These are phyloP conservation scores for Chlorops oryzae DNA, from an alignment of 1,140 invertebrate genomes.

Conservation along the genomic window DNA sequence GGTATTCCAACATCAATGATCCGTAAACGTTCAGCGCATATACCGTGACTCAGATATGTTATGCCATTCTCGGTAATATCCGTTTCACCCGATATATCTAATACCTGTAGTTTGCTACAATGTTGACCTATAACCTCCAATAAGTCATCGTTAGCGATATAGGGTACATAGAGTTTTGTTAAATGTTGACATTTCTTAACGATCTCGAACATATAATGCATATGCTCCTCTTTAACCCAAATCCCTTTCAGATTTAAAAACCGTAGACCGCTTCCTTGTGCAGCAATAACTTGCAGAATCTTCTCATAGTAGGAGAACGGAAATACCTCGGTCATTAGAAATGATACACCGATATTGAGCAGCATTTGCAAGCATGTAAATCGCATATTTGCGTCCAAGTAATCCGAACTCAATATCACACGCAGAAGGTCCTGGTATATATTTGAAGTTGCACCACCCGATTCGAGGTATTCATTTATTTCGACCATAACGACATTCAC, in stretches of 20 bases:
- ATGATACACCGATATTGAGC: constrained; percentile 57
- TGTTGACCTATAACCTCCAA: constrained; percentile 55
- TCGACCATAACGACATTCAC: constrained; percentile 52
- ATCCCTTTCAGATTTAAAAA: constrained; percentile 62
- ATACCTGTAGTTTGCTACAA: constrained; percentile 53
- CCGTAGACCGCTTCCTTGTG: constrained; percentile 55
- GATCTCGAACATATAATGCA: constrained; percentile 55
- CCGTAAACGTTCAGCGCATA: constrained; percentile 50
- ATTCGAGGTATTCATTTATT: constrained; percentile 54
- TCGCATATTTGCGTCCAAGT: constrained; percentile 58
- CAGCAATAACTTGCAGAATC: constrained; percentile 56
- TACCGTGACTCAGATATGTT: constrained; percentile 50
- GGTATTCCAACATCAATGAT: constrained; percentile 60
- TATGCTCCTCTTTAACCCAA: constrained; percentile 62
- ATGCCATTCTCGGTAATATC: constrained; percentile 58
- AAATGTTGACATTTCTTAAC: constrained; percentile 53
- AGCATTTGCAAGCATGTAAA: constrained; percentile 57
- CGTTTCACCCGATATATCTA: constrained; percentile 61
- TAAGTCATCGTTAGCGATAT: constrained; percentile 62
- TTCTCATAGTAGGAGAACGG: constrained; percentile 60
- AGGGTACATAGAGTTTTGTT: constrained; percentile 57
- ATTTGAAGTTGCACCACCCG: constrained; percentile 53
- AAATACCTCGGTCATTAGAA: constrained; percentile 59
- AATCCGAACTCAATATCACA: constrained; percentile 56
- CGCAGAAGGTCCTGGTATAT: constrained; percentile 60